Conservation (phyloP, 2,113 vertebrate genomes). For the Cygnus atratus region DNA sequence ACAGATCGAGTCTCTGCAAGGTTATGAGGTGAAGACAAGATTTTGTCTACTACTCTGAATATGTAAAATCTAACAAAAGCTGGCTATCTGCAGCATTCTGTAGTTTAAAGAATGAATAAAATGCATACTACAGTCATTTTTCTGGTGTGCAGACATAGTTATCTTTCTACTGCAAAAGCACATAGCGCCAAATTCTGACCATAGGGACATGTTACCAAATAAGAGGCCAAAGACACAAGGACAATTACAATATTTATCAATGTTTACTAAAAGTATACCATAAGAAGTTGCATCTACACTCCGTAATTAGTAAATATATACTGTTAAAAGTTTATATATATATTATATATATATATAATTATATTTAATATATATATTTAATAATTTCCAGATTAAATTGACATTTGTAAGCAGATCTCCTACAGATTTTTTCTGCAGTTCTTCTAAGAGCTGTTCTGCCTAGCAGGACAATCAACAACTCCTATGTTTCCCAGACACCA, state of each 20-base stretch:
- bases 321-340: no score
- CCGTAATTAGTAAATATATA: background rate
- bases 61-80: background rate
- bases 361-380: no score
- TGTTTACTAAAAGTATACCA: background rate
- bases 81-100: background rate
- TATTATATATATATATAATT: no score
- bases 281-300: background rate
- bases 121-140: background rate
- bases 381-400: background rate
- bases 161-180: background rate
- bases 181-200: background rate
- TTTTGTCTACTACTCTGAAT: background rate
- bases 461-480: background rate
- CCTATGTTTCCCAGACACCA: background rate
- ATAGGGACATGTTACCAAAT: background rate
- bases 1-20: background rate
- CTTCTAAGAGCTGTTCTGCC: background rate
- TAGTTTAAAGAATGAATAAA: background rate
- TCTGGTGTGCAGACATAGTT: background rate
- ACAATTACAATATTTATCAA: background rate
- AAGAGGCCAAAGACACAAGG: accelerated
- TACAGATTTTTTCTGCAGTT: background rate
- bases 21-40: background rate
- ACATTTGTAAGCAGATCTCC: background rate